A percentile compares a stretch with the other conserved stretches of the same genome.
These are phyloP conservation scores for Drosophila mayri DNA, from an alignment of 1,140 invertebrate genomes.

Conservation along the genomic window DNA sequence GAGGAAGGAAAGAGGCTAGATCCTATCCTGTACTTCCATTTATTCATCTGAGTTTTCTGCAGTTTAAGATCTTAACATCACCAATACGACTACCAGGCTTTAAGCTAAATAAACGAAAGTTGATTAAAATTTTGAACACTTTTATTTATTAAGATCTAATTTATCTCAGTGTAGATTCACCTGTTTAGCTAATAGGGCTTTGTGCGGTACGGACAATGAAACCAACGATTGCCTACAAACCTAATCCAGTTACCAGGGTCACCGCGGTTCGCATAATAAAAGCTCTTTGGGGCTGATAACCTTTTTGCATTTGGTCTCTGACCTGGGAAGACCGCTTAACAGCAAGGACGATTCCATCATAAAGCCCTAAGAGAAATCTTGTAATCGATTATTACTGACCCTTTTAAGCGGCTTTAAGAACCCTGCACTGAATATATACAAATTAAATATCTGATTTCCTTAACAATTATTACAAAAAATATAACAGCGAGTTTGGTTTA, in stretches of 20 bases:
- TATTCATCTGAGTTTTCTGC: too few relatives aligned
- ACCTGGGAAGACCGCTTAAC: not conserved
- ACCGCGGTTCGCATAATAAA: not conserved
- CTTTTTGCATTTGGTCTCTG: constrained; percentile 1
- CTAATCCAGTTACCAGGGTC: constrained; percentile 33
- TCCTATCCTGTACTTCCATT: not conserved
- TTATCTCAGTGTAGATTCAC: constrained; percentile 7
- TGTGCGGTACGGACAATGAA: constrained; percentile 30
- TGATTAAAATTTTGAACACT: not conserved
- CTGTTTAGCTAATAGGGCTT: constrained; percentile 17
- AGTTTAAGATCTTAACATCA: not conserved
- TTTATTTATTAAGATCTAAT: not conserved
- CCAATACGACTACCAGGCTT: not conserved
- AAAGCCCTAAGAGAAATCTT: not conserved
- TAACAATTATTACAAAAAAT: not conserved
- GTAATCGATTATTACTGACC: not conserved
- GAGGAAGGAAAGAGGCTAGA: too few relatives aligned
- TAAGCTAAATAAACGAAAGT: too few relatives aligned
- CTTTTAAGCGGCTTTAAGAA: not conserved
- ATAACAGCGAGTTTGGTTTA: too few relatives aligned
- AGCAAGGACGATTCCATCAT: not conserved
- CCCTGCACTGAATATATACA: not conserved
- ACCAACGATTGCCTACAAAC: constrained; percentile 24
- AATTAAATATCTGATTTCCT: not conserved
- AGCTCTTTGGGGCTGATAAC: constrained; percentile 2